Conservation (phyloP, 2,113 vertebrate species). For the Arenaria interpres region DNA sequence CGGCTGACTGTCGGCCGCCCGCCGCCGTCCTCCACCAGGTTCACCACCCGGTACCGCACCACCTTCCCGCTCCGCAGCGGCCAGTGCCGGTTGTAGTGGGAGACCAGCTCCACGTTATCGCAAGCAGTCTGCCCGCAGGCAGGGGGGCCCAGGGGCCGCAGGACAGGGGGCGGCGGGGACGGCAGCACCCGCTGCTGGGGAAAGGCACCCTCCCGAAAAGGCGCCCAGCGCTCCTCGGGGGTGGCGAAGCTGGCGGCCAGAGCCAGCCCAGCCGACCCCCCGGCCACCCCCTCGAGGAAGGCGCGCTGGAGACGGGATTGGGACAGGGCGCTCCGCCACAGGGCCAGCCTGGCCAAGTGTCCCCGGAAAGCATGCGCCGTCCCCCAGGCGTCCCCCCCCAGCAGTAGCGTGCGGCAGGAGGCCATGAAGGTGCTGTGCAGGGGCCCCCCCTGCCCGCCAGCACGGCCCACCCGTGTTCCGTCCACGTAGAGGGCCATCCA, state of each 20-base stretch:
- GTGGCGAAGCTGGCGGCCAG: conserved; percentile 76
- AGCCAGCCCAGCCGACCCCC: conserved; percentile 18
- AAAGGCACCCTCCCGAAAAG: conserved; percentile 78
- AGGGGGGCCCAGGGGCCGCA: conserved; percentile 81
- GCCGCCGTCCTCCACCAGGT: conserved; percentile 81
- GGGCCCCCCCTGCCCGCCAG: conserved; percentile 79
- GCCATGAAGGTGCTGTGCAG: conserved; percentile 91
- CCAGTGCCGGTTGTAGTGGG: conserved; percentile 87
- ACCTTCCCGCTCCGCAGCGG: conserved; percentile 82
- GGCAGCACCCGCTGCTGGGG: conserved; percentile 75
- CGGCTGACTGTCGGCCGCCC: conserved; percentile 80
- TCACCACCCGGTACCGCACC: conserved; percentile 88
- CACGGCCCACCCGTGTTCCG: conserved; percentile 85
- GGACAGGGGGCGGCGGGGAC: conserved; percentile 64
- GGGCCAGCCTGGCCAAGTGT: conserved; percentile 78
- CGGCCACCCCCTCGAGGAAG: conserved; percentile 25
- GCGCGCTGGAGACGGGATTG: conserved; percentile 77
- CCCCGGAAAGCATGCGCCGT: conserved; percentile 82
- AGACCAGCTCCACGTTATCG: conserved; percentile 88
- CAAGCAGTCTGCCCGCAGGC: conserved; percentile 88
- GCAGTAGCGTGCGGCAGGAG: conserved; percentile 85
- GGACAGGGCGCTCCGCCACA: conserved; percentile 80
- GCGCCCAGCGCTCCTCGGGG: conserved; percentile 78
- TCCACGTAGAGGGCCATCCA: conserved; percentile 88
- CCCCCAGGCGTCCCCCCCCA: conserved; percentile 87